A percentile compares a stretch with the other conserved stretches of the same genome.
These are phyloP conservation scores for Gymnodraco acuticeps DNA, from an alignment of 2,797 vertebrate species.

Conservation along the genomic window DNA sequence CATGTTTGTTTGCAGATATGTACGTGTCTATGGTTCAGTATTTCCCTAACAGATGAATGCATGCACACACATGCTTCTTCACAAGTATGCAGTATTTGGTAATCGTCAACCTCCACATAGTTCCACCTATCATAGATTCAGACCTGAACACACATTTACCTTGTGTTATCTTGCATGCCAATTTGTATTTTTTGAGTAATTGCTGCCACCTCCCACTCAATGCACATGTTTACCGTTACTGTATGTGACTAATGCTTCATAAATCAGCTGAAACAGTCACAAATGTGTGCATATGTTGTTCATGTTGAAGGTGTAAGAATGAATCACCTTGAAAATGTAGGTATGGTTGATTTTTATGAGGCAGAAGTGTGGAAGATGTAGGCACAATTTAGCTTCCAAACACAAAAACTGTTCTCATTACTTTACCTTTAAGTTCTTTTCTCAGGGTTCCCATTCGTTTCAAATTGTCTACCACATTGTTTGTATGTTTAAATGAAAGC, in stretches of 20 bases:
- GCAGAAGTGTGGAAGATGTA: not conserved
- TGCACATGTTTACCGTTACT: not conserved
- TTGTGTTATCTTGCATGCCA: not conserved
- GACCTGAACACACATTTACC: constrained; percentile 4
- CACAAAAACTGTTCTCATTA: not conserved
- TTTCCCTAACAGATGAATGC: not conserved
- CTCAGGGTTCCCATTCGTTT: not conserved
- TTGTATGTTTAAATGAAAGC: constrained; percentile 1
- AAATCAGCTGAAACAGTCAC: not conserved
- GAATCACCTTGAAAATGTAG: not conserved
- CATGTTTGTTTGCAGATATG: not conserved
- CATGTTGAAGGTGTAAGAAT: not conserved
- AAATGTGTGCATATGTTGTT: not conserved
- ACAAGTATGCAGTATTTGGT: not conserved
- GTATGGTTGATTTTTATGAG: not conserved
- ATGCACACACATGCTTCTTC: constrained; percentile 1
- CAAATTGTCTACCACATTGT: not conserved
- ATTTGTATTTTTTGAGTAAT: not conserved
- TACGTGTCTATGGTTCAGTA: not conserved
- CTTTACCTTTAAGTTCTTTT: constrained; percentile 7
- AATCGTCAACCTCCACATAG: not conserved
- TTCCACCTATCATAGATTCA: constrained; percentile 9
- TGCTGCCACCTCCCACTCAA: not conserved
- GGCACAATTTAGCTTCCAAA: not conserved
- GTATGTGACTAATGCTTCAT: not conserved